phyloP scores from a whole-genome alignment of 2,113 vertebrate genomes.

The Carassius carassius region DNA sequence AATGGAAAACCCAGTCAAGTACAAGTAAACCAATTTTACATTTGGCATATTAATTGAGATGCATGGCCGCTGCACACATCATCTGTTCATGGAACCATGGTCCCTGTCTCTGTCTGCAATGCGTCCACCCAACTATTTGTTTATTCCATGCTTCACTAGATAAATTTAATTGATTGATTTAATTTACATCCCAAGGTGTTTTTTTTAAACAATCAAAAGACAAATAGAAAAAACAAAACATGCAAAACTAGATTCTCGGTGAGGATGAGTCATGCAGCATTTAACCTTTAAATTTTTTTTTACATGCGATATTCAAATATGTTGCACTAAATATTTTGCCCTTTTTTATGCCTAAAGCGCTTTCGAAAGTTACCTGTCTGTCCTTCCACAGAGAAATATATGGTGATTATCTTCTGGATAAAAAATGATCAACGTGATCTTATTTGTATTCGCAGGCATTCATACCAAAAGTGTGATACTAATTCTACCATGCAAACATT shows the following conservation, averaged over 20 bases:
- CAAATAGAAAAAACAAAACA: background rate
- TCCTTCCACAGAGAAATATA: background rate
- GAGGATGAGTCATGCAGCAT: background rate
- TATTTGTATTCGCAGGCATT: background rate
- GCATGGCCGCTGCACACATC: conserved; percentile 14
- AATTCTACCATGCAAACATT: background rate
- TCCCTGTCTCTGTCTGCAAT: conserved; percentile 46
- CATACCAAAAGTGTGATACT: background rate
- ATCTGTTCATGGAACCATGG: conserved; percentile 20
- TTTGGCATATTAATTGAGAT: conserved; percentile 33
- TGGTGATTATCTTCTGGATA: background rate
- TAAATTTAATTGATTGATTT: conserved; percentile 62
- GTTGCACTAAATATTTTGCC: no score
- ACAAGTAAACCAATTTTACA: conserved; percentile 12
- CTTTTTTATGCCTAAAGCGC: background rate
- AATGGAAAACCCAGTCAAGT: conserved; percentile 34
- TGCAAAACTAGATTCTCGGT: background rate
- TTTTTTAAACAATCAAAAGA: background rate
- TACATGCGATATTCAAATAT: background rate
- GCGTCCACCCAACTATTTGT: conserved; percentile 40
- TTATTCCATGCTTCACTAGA: conserved; percentile 36
- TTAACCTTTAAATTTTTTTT: background rate
- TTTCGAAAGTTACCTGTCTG: background rate
- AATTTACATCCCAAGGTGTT: conserved; percentile 21
- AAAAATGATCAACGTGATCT: background rate